A percentile compares a stretch with the other conserved stretches of the same genome.
Conservation (phyloP, 2,888 invertebrate species). For the Athetis lepigone region DNA sequence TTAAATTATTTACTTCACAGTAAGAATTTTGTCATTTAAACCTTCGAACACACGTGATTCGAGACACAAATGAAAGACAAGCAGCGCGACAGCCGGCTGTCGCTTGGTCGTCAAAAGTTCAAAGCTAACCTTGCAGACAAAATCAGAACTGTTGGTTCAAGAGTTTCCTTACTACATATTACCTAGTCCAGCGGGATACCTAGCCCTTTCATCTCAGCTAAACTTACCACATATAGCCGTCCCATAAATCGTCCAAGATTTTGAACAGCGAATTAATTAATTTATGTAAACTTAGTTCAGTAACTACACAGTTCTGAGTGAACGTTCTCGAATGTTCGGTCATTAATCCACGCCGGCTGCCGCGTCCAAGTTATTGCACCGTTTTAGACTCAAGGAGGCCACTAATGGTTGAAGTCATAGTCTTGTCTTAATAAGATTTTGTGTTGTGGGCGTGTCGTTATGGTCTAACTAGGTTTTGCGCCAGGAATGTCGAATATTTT, state of each 20-base stretch:
- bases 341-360: constrained; percentile 55
- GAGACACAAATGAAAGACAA: too few relatives aligned
- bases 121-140: too few relatives aligned
- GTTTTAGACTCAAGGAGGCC: constrained; percentile 17
- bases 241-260: constrained; percentile 56
- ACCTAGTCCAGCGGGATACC: constrained; percentile 6
- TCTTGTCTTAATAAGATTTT: constrained; percentile 6
- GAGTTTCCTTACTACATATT: neutral
- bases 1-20: too few relatives aligned
- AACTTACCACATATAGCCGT: constrained; percentile 17
- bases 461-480: too few relatives aligned
- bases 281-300: constrained; percentile 53
- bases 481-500: too few relatives aligned
- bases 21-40: too few relatives aligned
- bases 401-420: constrained; percentile 13
- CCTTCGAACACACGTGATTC: too few relatives aligned
- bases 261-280: constrained; percentile 58
- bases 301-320: constrained; percentile 29
- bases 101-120: too few relatives aligned
- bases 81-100: too few relatives aligned
- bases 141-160: too few relatives aligned
- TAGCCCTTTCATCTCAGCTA: constrained; percentile 4
- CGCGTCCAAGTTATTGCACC: constrained; percentile 38
- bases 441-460: neutral
- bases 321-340: constrained; percentile 45